phyloP scores from a whole-genome alignment of 2,113 vertebrate species.

The Pipa parva region DNA sequence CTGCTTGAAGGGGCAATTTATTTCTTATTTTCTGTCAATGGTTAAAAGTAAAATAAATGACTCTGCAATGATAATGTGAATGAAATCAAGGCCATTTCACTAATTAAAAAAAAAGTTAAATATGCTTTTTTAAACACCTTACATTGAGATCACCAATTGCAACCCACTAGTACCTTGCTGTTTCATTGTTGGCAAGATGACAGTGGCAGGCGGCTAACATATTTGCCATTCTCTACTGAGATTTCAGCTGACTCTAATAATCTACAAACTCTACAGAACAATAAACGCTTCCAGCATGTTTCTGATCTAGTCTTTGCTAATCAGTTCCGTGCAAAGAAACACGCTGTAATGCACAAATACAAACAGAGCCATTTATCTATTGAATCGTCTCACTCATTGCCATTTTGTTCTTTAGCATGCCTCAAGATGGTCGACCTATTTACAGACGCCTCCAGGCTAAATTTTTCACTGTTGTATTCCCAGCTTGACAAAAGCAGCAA shows the following conservation, averaged over 20 bases:
- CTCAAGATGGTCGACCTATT: slow-evolving; percentile 32
- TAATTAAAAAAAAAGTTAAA: not conserved
- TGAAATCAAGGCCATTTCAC: too few species aligned
- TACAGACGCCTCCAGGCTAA: slow-evolving; percentile 21
- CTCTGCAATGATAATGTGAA: not conserved
- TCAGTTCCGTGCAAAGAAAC: slow-evolving; percentile 29
- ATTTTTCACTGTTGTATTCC: slow-evolving; percentile 11
- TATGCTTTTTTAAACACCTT: too few species aligned
- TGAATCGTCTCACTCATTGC: slow-evolving; percentile 27
- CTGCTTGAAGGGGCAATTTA: too few species aligned
- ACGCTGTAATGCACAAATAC: slow-evolving; percentile 13
- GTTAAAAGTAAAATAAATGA: too few species aligned
- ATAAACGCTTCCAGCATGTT: slow-evolving; percentile 36
- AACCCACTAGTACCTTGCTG: slow-evolving; percentile 19
- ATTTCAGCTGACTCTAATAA: slow-evolving; percentile 44
- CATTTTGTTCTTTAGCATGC: not conserved
- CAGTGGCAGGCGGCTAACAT: slow-evolving; percentile 40
- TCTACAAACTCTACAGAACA: slow-evolving; percentile 27
- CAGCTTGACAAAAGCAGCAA: slow-evolving; percentile 17
- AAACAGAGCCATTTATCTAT: slow-evolving; percentile 21
- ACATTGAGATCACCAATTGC: slow-evolving; percentile 13
- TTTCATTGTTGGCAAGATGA: slow-evolving; percentile 37
- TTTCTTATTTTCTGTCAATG: too few species aligned
- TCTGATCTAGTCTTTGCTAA: slow-evolving; percentile 36
- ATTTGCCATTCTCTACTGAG: slow-evolving; percentile 46